Conservation (phyloP, 2,113 vertebrate species). For the Amphiprion ocellaris region DNA sequence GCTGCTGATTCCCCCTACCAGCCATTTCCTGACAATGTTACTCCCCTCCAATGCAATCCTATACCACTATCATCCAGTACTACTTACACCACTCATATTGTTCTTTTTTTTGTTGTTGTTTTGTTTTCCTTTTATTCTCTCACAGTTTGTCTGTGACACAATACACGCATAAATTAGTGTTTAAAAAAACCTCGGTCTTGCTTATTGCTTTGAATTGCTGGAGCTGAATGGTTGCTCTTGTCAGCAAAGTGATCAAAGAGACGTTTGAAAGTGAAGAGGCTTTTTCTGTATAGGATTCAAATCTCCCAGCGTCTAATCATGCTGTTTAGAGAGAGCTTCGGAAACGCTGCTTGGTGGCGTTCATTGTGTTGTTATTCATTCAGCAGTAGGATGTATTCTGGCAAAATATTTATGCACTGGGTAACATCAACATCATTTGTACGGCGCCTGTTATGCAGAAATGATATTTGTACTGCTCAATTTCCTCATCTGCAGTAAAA, state of each 20-base stretch:
- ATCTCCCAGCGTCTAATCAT: slow-evolving; percentile 65
- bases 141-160: slow-evolving; percentile 10
- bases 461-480: slow-evolving; percentile 50
- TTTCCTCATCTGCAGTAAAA: slow-evolving; percentile 40
- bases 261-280: slow-evolving; percentile 58
- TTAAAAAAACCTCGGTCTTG: background rate
- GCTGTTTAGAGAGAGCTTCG: slow-evolving; percentile 35
- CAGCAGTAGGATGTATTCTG: slow-evolving; percentile 45
- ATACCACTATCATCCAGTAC: background rate
- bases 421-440: slow-evolving; percentile 66
- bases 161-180: slow-evolving; percentile 28
- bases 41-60: background rate
- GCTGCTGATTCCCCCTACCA: slow-evolving; percentile 34
- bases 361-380: slow-evolving; percentile 67
- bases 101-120: background rate
- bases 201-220: slow-evolving; percentile 56
- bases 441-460: slow-evolving; percentile 35
- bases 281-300: slow-evolving; percentile 46
- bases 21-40: slow-evolving; percentile 39
- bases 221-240: slow-evolving; percentile 54
- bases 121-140: background rate
- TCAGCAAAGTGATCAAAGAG: slow-evolving; percentile 73
- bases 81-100: background rate
- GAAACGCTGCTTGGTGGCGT: slow-evolving; percentile 37
- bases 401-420: slow-evolving; percentile 62